Evolutionary conservation across 2,888 invertebrate genomes (phyloP), one percentile per base, ranked within the genome.

Genomic region (Yponomeuta malinellus): DNA sequence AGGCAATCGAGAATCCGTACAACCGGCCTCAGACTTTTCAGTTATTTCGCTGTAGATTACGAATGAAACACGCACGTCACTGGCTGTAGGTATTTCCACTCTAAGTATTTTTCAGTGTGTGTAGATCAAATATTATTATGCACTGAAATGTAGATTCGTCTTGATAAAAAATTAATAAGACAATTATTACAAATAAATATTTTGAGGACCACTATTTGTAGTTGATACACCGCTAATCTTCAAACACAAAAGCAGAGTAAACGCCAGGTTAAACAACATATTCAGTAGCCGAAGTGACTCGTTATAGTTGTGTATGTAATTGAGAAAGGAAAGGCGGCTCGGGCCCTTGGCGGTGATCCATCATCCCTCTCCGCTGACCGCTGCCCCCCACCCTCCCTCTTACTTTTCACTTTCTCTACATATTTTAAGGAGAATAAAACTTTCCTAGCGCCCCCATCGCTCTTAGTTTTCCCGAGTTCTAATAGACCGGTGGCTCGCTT

Each of bases 391-490:
- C 71, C 71, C 43, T 73, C 68, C 83, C 86, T 85, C 87, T 88
- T 89, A 90, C 89, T 92, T 90, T 92, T 89, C 92, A 90, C 92
- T 91, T 90, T 88, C 92, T 90, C 92, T 92, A 92, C 92, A 93
- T 93, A 92, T 92, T 92, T 92, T 90, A 92, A 91, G 88, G 86
- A 90, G 90, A 91, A 89, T 89, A 88, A 90, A 92, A 90, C 86
- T 90, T 92, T 90, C 86, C 81, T 85, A 85, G 86, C 81, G 82
- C 85, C 85, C 77, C 80, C 79, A 74, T 74, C 78, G 83, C 81
- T 83, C 86, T 85, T 87, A 88, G 88, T 87, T 86, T 59, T 86
- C 84, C 81, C 82, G 82, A 83, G 81, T 80, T 82, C 84, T 86
- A 84, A 88, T 84, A 84, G 84, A 85, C 68, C 29, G 31, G 52